Conservation (phyloP, 2,113 vertebrate species). For the Leiothrix lutea region DNA sequence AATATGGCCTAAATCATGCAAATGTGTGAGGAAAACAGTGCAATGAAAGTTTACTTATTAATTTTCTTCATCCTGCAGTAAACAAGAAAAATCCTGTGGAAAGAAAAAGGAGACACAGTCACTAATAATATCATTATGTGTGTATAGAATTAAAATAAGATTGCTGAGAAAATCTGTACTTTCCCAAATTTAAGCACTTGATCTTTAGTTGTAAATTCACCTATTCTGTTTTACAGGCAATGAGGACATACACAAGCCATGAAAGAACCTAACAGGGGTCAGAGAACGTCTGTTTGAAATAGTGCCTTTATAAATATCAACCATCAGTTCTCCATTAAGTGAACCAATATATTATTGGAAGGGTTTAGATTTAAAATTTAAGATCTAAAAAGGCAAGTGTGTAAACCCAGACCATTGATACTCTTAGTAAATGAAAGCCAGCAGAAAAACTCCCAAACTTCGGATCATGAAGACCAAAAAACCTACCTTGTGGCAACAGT, state of each 20-base stretch:
- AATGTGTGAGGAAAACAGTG: background rate
- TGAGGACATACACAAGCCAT: background rate
- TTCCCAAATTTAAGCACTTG: background rate
- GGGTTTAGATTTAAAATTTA: background rate
- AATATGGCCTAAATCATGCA: background rate
- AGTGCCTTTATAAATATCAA: background rate
- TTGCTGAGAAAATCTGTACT: background rate
- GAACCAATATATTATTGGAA: background rate
- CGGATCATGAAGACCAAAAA: background rate
- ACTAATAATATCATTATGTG: background rate
- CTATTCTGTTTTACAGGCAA: background rate
- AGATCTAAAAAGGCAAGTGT: background rate
- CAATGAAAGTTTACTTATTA: background rate
- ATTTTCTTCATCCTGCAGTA: background rate
- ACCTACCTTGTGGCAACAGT: fast-evolving
- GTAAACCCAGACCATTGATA: background rate
- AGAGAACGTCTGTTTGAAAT: background rate
- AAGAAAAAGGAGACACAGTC: background rate
- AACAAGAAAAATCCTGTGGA: background rate
- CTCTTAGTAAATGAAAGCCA: background rate
- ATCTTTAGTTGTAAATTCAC: background rate
- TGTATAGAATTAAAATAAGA: background rate
- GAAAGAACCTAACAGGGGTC: background rate
- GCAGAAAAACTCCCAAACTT: background rate
- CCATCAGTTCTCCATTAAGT: background rate